A percentile compares a stretch with the other conserved stretches of the same genome.
Conservation (phyloP, 2,113 vertebrate species). For the Ibidorhyncha struthersii region DNA sequence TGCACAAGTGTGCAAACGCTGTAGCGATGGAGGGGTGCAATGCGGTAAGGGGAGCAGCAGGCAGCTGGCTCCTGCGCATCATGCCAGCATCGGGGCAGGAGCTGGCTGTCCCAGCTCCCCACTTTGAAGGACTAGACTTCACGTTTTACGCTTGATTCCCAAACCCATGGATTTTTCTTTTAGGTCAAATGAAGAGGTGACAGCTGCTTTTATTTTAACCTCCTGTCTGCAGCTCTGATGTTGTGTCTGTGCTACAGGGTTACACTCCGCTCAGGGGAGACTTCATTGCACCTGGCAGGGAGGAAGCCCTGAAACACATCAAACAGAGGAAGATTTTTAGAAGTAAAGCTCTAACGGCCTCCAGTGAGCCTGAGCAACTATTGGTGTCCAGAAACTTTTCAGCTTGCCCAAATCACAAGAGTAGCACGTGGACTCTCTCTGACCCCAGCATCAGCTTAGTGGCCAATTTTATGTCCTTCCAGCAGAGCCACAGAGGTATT, state of each 20-base stretch:
- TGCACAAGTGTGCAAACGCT: accelerated
- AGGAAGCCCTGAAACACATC: background rate
- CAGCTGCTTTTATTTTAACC: background rate
- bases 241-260: background rate
- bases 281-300: accelerated
- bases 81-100: accelerated
- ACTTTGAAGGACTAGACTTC: background rate
- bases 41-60: accelerated
- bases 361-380: background rate
- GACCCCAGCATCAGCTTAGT: background rate
- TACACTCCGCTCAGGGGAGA: background rate
- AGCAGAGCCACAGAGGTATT: background rate
- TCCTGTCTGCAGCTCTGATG: background rate
- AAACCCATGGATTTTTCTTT: background rate
- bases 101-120: background rate
- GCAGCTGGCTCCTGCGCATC: accelerated
- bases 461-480: background rate
- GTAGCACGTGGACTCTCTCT: background rate
- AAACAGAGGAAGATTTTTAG: background rate
- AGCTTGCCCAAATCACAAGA: background rate
- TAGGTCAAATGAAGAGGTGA: background rate
- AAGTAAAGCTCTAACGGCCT: background rate
- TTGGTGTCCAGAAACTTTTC: background rate
- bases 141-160: background rate
- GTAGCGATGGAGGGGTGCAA: background rate